Conservation (phyloP, 2,888 invertebrate species). For the Pogonocherus hispidulus region DNA sequence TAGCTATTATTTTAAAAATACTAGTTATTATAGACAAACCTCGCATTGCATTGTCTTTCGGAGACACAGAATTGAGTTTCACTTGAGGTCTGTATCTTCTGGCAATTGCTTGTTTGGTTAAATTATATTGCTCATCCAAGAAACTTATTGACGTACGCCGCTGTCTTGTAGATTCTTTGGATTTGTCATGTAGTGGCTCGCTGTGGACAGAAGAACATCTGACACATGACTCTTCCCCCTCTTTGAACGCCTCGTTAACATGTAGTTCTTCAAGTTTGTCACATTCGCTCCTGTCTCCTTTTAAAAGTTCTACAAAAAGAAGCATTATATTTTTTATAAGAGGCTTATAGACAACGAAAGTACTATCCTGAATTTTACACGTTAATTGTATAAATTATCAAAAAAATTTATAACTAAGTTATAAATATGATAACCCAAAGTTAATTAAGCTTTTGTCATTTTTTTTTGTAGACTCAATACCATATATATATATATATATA, state of each 20-base stretch:
- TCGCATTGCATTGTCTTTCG: constrained; percentile 2
- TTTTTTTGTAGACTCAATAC: too few species aligned
- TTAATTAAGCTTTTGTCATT: too few species aligned
- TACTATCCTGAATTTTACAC: too few species aligned
- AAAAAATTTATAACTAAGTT: too few species aligned
- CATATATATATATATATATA: too few species aligned
- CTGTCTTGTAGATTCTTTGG: background rate
- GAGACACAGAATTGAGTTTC: background rate
- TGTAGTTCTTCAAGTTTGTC: constrained; percentile 26
- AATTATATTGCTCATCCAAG: constrained; percentile 28
- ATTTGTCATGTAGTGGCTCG: background rate
- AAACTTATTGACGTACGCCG: constrained; percentile 16
- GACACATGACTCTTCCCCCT: background rate
- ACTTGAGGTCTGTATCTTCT: constrained; percentile 24
- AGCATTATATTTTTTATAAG: too few species aligned
- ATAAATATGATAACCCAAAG: too few species aligned
- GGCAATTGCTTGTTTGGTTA: constrained; percentile 32
- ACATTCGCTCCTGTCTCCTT: background rate
- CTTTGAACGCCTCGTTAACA: constrained; percentile 7
- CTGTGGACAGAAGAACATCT: background rate
- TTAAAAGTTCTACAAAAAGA: background rate
- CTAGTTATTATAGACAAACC: too few species aligned
- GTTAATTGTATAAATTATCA: too few species aligned
- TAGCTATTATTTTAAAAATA: too few species aligned
- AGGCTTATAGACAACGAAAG: too few species aligned